phyloP scores from a whole-genome alignment of 2,888 invertebrate species.

The Elysia crispata region DNA sequence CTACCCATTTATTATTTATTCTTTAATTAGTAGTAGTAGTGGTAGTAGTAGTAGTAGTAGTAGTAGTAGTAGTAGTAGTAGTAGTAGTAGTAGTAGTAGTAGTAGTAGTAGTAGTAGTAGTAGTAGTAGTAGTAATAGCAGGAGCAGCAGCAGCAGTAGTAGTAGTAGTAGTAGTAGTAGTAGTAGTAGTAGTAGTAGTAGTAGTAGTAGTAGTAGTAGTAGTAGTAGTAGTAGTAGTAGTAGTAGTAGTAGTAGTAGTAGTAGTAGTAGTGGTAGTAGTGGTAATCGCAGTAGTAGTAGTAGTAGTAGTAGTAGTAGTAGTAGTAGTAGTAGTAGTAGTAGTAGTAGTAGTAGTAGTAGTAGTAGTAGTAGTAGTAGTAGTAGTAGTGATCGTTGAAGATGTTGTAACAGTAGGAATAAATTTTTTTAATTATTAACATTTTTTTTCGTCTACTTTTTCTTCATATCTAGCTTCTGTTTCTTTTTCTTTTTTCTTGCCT shows the following conservation, averaged over 20 bases:
- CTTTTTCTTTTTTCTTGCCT: too few species aligned
- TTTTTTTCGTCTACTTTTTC: too few species aligned
- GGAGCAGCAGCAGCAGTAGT: slow-evolving; percentile 4
- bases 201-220: slow-evolving; percentile 4
- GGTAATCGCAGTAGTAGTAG: too few species aligned
- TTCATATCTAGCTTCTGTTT: too few species aligned
- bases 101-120: slow-evolving; percentile 4
- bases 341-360: slow-evolving; percentile 4
- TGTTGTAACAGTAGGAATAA: background rate
- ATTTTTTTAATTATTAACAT: too few species aligned
- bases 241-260: slow-evolving; percentile 1
- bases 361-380: slow-evolving; percentile 9
- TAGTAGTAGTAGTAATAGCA: slow-evolving; percentile 4
- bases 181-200: slow-evolving; percentile 9
- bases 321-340: slow-evolving; percentile 9
- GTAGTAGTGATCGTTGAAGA: background rate
- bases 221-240: slow-evolving; percentile 9
- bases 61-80: slow-evolving; percentile 9
- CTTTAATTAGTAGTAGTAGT: too few species aligned
- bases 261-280: background rate
- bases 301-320: slow-evolving; percentile 1
- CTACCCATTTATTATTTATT: too few species aligned
- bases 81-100: slow-evolving; percentile 9
- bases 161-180: slow-evolving; percentile 9
- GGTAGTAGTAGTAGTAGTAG: slow-evolving; percentile 4